Evolutionary conservation across 2,888 invertebrate species (phyloP).

Genomic region (Cheilosia urbana): DNA sequence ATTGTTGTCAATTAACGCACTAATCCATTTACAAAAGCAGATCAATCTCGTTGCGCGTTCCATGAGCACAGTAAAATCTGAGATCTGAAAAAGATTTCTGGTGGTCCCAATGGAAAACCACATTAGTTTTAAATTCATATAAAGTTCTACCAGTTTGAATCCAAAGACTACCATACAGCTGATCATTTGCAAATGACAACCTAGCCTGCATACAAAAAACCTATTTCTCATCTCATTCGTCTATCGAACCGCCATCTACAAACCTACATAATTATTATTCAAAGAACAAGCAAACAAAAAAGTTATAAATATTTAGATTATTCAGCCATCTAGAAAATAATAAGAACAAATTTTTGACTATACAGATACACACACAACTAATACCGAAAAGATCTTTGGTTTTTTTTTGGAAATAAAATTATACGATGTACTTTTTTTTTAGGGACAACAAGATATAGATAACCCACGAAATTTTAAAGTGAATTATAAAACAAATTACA

Average conservation of each 20-base stretch:
- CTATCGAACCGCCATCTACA: slow-evolving; percentile 38
- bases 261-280: slow-evolving; percentile 65
- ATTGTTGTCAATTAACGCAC: no score
- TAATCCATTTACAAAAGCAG: no score
- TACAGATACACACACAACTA: slow-evolving; percentile 11
- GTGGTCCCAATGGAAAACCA: no score
- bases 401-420: slow-evolving; percentile 38
- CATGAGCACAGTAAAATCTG: no score
- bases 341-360: slow-evolving; percentile 49
- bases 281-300: slow-evolving; percentile 43
- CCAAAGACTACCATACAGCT: not conserved
- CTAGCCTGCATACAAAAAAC: not conserved
- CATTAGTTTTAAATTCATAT: no score
- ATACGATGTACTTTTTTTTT: slow-evolving; percentile 6
- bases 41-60: no score
- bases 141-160: no score
- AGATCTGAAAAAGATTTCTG: no score
- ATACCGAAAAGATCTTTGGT: slow-evolving; percentile 35
- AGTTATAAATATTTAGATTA: slow-evolving; percentile 33
- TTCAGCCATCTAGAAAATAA: slow-evolving; percentile 42
- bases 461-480: slow-evolving; percentile 40
- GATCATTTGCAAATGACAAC: not conserved
- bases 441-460: slow-evolving; percentile 29
- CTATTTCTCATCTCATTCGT: slow-evolving; percentile 27
- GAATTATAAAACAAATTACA: slow-evolving; percentile 11